Evolutionary conservation across 1,140 invertebrate genomes (phyloP).

Genomic region (Drosophila novamexicana): DNA sequence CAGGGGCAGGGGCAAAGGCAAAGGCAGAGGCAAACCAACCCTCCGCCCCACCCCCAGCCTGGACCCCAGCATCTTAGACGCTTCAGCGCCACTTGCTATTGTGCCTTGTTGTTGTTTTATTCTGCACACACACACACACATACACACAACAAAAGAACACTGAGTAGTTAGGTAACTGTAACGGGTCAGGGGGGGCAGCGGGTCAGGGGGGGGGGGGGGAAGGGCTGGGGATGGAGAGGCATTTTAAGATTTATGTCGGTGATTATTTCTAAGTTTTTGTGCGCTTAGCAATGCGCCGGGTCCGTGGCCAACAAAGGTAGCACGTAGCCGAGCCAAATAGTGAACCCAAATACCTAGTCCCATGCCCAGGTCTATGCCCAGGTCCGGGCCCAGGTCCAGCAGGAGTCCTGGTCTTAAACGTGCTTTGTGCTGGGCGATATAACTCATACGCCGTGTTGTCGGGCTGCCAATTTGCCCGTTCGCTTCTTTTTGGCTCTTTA

Average conservation of each 20-base stretch:
- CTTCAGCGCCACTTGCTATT: conserved; percentile 37
- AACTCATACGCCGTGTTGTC: conserved; percentile 16
- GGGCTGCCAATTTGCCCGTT: neutral
- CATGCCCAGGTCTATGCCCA: neutral
- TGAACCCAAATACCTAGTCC: conserved; percentile 12
- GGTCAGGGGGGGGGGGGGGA: neutral
- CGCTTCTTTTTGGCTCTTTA: too few relatives aligned
- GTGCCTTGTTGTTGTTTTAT: conserved; percentile 30
- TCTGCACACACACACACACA: neutral
- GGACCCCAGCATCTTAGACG: neutral
- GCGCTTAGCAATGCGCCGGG: conserved; percentile 63
- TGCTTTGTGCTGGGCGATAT: neutral
- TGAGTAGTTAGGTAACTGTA: conserved; percentile 60
- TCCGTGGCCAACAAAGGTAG: conserved; percentile 6
- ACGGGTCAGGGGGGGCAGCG: conserved; percentile 4
- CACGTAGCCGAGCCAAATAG: conserved; percentile 17
- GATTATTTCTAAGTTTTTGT: conserved; percentile 84
- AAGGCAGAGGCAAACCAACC: neutral
- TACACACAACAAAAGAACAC: conserved; percentile 40
- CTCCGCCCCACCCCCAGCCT: neutral
- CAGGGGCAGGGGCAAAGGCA: neutral
- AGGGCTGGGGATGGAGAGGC: conserved; percentile 14
- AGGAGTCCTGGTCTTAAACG: neutral
- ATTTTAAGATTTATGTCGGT: conserved; percentile 84
- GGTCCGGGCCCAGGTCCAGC: neutral